Evolutionary conservation across 2,797 vertebrate species (phyloP).

Genomic region (Pseudochaenichthys georgianus): DNA sequence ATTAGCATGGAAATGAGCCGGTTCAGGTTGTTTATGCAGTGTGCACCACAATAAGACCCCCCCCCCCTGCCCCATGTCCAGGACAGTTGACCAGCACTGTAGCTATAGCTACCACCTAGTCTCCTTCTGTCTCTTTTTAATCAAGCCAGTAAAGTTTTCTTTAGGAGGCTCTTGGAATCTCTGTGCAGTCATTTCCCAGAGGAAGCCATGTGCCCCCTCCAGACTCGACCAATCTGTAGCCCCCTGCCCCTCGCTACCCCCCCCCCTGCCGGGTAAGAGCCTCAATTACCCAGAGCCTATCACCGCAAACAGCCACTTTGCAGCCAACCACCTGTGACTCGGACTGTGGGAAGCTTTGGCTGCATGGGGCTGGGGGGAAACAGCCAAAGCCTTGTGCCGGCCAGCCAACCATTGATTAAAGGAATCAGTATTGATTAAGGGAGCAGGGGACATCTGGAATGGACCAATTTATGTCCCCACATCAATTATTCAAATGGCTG

Average conservation of each 20-base stretch:
- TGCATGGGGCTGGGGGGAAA: constrained; percentile 38
- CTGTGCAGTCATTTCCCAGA: constrained; percentile 55
- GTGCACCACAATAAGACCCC: constrained; percentile 24
- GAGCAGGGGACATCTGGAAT: constrained; percentile 82
- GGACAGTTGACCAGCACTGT: constrained; percentile 21
- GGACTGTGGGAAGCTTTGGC: constrained; percentile 66
- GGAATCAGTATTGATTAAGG: constrained; percentile 83
- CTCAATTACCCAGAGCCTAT: constrained; percentile 79
- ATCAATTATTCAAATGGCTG: constrained; percentile 83
- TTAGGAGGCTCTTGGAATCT: constrained; percentile 49
- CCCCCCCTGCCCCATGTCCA: constrained; percentile 19
- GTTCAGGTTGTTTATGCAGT: constrained; percentile 50
- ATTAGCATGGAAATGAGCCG: constrained; percentile 68
- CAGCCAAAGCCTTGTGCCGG: constrained; percentile 62
- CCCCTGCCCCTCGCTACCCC: constrained; percentile 38
- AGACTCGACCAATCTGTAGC: constrained; percentile 62
- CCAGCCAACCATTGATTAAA: constrained; percentile 80
- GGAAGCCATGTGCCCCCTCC: constrained; percentile 50
- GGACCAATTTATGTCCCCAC: constrained; percentile 78
- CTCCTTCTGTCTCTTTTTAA: constrained; percentile 35
- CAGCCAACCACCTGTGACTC: constrained; percentile 83
- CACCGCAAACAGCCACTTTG: constrained; percentile 78
- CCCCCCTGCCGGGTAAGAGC: constrained; percentile 65
- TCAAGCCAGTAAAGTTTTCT: constrained; percentile 46
- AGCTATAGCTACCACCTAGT: neutral